Evolutionary conservation across 2,888 invertebrate species (phyloP), one percentile per base, ranked within the genome.

Genomic region (Ormyrus nitidulus): DNA sequence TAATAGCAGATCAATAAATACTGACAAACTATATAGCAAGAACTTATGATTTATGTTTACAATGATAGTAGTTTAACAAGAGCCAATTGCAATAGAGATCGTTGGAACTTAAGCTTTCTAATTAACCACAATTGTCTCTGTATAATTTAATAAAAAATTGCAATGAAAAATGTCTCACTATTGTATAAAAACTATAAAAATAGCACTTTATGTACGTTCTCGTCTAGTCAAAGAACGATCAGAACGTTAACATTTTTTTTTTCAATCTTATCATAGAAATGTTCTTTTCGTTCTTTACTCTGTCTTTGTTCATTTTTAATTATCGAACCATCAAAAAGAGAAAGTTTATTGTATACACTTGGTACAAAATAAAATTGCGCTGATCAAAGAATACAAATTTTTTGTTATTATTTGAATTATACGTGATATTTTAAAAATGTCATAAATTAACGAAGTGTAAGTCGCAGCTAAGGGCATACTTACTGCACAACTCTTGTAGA

Each of bases 151-250:
- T 9, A 19, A 46, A 51, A 48, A 51, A 61, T 49, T 19, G 44
- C 9, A 54, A 46, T n/a, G 48, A 53, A 13, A 69, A 69, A 51
- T 44, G 72, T 53, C 51, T 51, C 49, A 49, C 71, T 34, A n/a
- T 56, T 59, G 49, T 71, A n/a, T 61, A 51, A 44, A 61, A 59
- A 51, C 5, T 5, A 59, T 48, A n/a, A 49, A 65, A 53, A 56
- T 54, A 51, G 51, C 19, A 69, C 46, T 19, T 51, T 69, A 56
- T 44, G 13, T 61, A 59, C 65, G 53, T 9, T 44, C 7, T 77
- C 59, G 51, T 71, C 71, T 77, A 77, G 77, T 77, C 71, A 65
- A 49, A 62, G 34, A 71, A 59, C 7, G 11, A 10, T 44, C 44
- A 59, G 7, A 53, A 56, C 19, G 48, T 69, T n/a, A 48, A 72